These are phyloP conservation scores for Galerucella pusilla DNA, from an alignment of 2,888 invertebrate genomes.

Conservation along the genomic window DNA sequence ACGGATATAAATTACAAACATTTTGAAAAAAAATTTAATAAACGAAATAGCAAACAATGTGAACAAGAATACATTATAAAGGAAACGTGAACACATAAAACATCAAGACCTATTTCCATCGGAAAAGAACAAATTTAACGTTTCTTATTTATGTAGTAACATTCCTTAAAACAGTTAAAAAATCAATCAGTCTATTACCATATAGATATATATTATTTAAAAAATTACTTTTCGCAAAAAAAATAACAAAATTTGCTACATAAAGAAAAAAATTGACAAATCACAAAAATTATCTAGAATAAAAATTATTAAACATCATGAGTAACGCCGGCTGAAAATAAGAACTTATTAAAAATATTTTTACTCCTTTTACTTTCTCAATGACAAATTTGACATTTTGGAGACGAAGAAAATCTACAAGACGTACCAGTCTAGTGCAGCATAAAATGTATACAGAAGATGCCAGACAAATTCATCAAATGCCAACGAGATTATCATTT, in stretches of 20 bases:
- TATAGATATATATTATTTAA: background rate
- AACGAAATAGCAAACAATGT: background rate
- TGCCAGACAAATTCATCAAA: too few relatives aligned
- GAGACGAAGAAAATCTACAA: too few relatives aligned
- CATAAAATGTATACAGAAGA: too few relatives aligned
- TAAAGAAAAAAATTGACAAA: too few relatives aligned
- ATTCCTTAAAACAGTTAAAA: background rate
- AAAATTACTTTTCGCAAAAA: background rate
- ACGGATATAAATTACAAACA: constrained; percentile 7
- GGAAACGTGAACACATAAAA: background rate
- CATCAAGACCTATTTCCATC: background rate
- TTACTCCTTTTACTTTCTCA: too few relatives aligned
- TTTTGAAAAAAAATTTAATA: constrained; percentile 1
- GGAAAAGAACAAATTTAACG: background rate
- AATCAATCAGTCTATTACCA: constrained; percentile 1
- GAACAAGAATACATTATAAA: background rate
- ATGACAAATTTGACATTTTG: too few relatives aligned
- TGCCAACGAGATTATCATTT: too few relatives aligned
- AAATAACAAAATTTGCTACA: background rate
- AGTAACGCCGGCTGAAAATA: too few relatives aligned
- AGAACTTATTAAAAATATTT: too few relatives aligned
- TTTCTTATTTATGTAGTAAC: constrained; percentile 1
- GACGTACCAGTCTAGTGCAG: too few relatives aligned
- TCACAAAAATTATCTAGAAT: too few relatives aligned
- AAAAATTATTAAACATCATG: too few relatives aligned